Evolutionary conservation across 2,888 invertebrate species (phyloP), one percentile per base, ranked within the genome.

Genomic region (Epirrhoe alternata): DNA sequence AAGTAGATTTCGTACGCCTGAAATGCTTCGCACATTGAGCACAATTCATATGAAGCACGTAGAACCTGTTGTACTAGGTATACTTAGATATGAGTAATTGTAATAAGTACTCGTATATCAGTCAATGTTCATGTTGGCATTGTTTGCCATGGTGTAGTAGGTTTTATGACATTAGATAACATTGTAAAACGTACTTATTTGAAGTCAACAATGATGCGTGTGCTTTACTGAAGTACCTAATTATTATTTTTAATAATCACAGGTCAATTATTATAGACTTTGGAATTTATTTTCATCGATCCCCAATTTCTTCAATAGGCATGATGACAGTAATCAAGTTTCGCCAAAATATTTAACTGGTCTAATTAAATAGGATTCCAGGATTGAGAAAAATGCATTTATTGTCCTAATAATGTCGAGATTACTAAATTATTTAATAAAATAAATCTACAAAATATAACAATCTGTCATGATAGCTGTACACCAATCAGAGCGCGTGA

Each of bases 101-200:
- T 33, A 35, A n/a, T 38, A n/a, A n/a, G n/a, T n/a, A n/a, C n/a
- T n/a, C n/a, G n/a, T n/a, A 8, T 51, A 64, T 55, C 50, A 56
- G 62, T 67, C 52, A 33, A 51, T 55, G 67, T 65, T 64, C 56
- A 63, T 61, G 55, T 35, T 58, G 49, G 57, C 61, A 69, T 71
- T 71, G 69, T 69, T 67, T 63, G 45, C 66, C 16, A 50, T 63
- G 55, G 50, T 64, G 54, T 49, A 67, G 61, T 61, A 51, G 45
- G 51, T 45, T 59, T 59, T 63, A 69, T 66, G 69, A 64, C 61
- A 63, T 54, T 58, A 53, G 51, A 56, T 61, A 59, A 67, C 64
- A 63, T 64, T 59, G 61, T 65, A 64, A 66, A 65, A 52, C 59
- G 64, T 70, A 66, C 35, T n/a, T 58, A 38, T 64, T 64, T 55